Conservation (phyloP, 2,113 vertebrate species). For the Tachysurus fulvidraco region DNA sequence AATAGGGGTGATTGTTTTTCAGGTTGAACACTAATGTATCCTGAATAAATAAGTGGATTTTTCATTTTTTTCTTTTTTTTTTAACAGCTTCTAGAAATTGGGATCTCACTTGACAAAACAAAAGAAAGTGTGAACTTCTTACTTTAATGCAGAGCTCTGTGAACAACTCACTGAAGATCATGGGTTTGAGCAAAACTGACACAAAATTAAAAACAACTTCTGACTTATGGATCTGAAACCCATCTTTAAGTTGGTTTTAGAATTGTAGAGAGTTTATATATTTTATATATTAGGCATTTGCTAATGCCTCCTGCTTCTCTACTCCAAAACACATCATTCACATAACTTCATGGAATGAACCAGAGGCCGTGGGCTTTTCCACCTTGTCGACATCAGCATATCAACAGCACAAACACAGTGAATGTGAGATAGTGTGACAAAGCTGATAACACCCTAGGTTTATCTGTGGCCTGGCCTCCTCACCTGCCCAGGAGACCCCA, state of each 20-base stretch:
- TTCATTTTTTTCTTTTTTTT: neutral
- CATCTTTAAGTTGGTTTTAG: neutral
- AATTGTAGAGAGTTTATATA: neutral
- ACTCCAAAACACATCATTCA: conserved; percentile 42
- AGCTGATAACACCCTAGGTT: conserved; percentile 36
- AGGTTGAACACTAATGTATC: neutral
- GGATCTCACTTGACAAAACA: neutral
- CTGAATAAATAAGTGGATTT: neutral
- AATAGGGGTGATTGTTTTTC: neutral
- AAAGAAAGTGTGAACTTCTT: neutral
- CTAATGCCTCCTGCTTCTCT: conserved; percentile 1
- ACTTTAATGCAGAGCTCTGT: neutral
- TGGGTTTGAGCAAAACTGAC: neutral
- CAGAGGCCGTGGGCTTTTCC: conserved; percentile 26
- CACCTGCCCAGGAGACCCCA: conserved; percentile 27
- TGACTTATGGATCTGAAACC: neutral
- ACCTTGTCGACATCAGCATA: conserved; percentile 1
- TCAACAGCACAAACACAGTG: conserved; percentile 28
- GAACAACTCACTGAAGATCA: neutral
- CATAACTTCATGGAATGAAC: conserved; percentile 38
- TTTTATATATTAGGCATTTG: neutral
- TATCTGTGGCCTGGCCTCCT: conserved; percentile 27
- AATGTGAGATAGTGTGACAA: conserved; percentile 23
- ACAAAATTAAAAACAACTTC: neutral
- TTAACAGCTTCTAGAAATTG: neutral